These are phyloP conservation scores for Phainopepla nitens DNA, from an alignment of 2,113 vertebrate genomes.

Conservation along the genomic window DNA sequence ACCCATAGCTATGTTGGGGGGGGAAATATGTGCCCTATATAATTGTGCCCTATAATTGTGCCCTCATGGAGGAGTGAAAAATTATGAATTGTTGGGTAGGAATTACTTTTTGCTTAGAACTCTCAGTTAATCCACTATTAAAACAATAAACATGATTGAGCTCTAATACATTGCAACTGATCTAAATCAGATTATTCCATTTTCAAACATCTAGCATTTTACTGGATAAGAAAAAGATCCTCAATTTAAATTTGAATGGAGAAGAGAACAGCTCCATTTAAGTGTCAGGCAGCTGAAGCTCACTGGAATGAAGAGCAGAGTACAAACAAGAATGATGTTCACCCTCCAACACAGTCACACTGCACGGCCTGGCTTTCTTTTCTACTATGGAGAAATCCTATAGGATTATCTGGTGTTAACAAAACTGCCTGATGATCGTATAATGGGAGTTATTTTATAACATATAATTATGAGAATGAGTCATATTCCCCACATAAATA, in stretches of 20 bases:
- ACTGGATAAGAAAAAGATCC: background rate
- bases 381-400: background rate
- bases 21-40: too few relatives aligned
- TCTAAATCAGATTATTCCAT: background rate
- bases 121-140: background rate
- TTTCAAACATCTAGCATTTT: background rate
- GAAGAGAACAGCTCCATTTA: background rate
- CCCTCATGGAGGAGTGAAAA: background rate
- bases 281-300: background rate
- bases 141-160: background rate
- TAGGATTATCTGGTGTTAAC: background rate
- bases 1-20: background rate
- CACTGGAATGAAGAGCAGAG: background rate
- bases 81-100: background rate
- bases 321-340: background rate
- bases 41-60: too few relatives aligned
- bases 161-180: background rate
- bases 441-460: background rate
- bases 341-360: background rate
- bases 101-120: background rate
- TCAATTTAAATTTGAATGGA: background rate
- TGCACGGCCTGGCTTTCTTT: background rate
- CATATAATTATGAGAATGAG: background rate
- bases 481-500: background rate
- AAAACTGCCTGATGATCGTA: background rate